Evolutionary conservation across 2,888 invertebrate species (phyloP), one percentile per base, ranked within the genome.

Genomic region (Torymus tubicola): DNA sequence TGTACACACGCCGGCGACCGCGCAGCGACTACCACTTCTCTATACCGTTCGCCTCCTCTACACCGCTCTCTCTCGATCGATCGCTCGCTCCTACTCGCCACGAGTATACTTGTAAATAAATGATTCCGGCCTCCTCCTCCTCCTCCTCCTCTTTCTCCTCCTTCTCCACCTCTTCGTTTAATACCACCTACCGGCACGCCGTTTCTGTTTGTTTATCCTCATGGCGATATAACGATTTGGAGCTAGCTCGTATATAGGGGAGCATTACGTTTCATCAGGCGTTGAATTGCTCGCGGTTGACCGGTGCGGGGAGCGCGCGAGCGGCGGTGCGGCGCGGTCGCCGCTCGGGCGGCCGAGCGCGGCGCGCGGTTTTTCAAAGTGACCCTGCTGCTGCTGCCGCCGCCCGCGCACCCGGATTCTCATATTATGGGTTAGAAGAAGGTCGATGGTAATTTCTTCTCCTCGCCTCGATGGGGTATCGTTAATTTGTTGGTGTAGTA

Each of bases 351-450:
- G 79, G 53, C 82, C 82, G 77, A 84, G 81, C 80, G 84, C 83
- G 75, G 83, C 83, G 83, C 83, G 85, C 82, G 82, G 65, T 72
- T 80, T 82, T 83, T 84, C 78, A 64, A 85, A 83, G 74, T 68
- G 69, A 64, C 55, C 75, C 81, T 79, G 69, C 57, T 52, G 74
- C 57, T 68, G 69, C 68, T 52, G 72, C 81, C 80, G 71, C 57
- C 42, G 74, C 57, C 81, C 78, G 73, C 81, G 77, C 64, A 71
- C 60, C 76, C 78, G 77, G 78, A 79, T 73, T 78, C 80, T 83
- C 83, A 80, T 82, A 74, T 78, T 42, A 42, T 42, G 42, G 8
- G 42, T 8, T 42, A 8, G 42, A 31, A 2, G 31, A 42, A 8
- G 42, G 42, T 42, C 42, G 42, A 42, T 0, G 42, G 8, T 42